Conservation (phyloP, 1,140 invertebrate genomes). For the Scaptomyza graminum region DNA sequence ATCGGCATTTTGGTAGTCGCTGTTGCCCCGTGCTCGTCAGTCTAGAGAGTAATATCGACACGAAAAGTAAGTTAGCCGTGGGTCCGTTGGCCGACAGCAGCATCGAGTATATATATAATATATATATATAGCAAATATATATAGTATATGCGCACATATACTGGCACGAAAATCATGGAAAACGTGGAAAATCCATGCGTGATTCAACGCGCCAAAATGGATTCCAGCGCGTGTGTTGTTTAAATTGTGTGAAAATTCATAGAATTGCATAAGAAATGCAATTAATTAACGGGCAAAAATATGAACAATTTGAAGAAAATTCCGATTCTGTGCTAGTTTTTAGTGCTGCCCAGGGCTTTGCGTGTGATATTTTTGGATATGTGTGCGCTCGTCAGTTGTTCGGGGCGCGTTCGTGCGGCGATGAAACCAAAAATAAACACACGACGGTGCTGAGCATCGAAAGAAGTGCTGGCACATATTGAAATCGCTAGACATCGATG, state of each 20-base stretch:
- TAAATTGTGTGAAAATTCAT: constrained; percentile 7
- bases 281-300: constrained; percentile 64
- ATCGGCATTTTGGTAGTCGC: constrained; percentile 68
- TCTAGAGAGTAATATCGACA: constrained; percentile 82
- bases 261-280: constrained; percentile 75
- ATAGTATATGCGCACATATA: constrained; percentile 12
- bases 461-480: constrained; percentile 23
- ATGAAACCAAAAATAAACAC: constrained; percentile 75
- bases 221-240: constrained; percentile 44
- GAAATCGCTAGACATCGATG: constrained; percentile 31
- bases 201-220: constrained; percentile 37
- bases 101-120: constrained; percentile 68
- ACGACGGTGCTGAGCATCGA: constrained; percentile 52
- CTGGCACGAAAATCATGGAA: constrained; percentile 46
- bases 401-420: constrained; percentile 56
- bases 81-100: constrained; percentile 64
- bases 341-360: constrained; percentile 75
- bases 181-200: constrained; percentile 77
- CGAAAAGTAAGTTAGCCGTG: constrained; percentile 78
- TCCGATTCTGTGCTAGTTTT: constrained; percentile 71
- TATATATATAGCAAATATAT: constrained; percentile 51
- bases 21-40: constrained; percentile 64
- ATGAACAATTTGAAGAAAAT: constrained; percentile 66
- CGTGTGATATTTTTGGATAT: constrained; percentile 82
- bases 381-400: constrained; percentile 68